Percentiles rank a stretch among this genome's conserved stretches.
These are phyloP conservation scores for Zoanthus solanderi DNA, from an alignment of 92 coral and sea anemone species.

Conservation along the genomic window DNA sequence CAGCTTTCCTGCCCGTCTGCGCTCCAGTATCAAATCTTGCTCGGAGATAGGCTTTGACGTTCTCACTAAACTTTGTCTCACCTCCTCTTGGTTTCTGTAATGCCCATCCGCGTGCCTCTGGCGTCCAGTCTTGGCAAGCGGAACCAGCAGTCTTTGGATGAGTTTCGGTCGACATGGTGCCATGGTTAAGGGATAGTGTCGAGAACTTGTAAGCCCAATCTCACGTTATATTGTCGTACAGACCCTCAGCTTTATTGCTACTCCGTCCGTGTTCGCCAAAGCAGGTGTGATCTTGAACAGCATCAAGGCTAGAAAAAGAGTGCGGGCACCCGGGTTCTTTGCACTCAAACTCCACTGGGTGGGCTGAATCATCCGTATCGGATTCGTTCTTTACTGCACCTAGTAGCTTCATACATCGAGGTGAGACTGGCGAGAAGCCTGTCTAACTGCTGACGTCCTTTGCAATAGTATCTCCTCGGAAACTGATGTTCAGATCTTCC, in stretches of 20 bases:
- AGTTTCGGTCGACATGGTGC: conserved; percentile 38
- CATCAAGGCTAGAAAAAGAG: conserved; percentile 51
- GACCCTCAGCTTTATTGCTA: conserved; percentile 52
- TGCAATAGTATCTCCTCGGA: conserved; percentile 48
- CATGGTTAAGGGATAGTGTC: conserved; percentile 48
- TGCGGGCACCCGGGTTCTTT: conserved; percentile 62
- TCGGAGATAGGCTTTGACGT: conserved; percentile 47
- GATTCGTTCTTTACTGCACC: conserved; percentile 6
- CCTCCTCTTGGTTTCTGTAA: conserved; percentile 61
- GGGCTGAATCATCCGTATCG: conserved; percentile 5
- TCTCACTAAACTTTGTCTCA: conserved; percentile 58
- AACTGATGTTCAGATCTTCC: conserved; percentile 58
- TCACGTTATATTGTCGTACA: conserved; percentile 62
- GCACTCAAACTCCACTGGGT: conserved; percentile 66
- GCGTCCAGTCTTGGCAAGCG: conserved; percentile 33
- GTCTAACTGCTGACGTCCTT: conserved; percentile 57
- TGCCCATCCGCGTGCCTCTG: conserved; percentile 53
- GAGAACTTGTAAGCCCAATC: conserved; percentile 73
- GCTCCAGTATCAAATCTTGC: conserved; percentile 57
- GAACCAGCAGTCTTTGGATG: conserved; percentile 37
- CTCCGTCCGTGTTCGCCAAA: conserved; percentile 55
- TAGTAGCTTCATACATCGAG: conserved; percentile 21
- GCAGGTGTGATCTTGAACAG: conserved; percentile 67
- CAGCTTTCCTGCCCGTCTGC: conserved; percentile 68
- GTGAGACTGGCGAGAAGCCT: conserved; percentile 52